Evolutionary conservation across 2,888 invertebrate species (phyloP), one percentile per base, ranked within the genome.

Genomic region (Exephanes ischioxanthus): DNA sequence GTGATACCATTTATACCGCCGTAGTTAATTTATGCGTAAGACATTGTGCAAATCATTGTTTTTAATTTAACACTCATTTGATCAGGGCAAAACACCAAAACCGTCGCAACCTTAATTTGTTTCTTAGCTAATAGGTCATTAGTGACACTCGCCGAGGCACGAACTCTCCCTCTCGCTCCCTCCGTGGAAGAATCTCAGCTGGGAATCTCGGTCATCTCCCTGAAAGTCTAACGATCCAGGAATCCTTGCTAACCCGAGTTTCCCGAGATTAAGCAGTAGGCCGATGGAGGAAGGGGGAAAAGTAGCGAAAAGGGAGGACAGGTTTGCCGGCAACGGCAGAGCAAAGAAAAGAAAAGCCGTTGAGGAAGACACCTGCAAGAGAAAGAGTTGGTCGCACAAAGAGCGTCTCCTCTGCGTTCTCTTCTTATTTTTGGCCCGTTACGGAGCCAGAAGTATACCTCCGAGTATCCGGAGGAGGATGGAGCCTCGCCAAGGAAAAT

Each of bases 151-250:
- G 33, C 33, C 7, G 53, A 14, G 9, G 2, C 70, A 14, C 51
- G 55, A 3, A 41, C 9, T 55, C 16, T 48, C 4, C 45, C 3
- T 16, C 4, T 48, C 45, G 3, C 45, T 16, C 45, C 16, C 45
- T 16, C 45, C 4, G 14, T 19, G 11, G 14, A 55, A n/a, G 19
- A 72, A 72, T 55, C 55, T 72, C 55, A 33, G 55, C 6, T 22
- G 14, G 58, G 58, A 41, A 73, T 73, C 41, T 73, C 72, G 41
- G 58, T 45, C 58, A 22, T 33, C 41, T 63, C 45, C 48, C 45
- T 41, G 61, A 55, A 71, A 68, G 77, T 68, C 80, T 80, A 84
- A 84, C 84, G 84, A 84, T 80, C 66, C 70, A 66, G 55, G 66
- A 76, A 76, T 84, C 76, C 71, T 22, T 67, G 84, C 72, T 73